Evolutionary conservation across 2,113 vertebrate genomes (phyloP), one percentile per base, ranked within the genome.

Genomic region (Entomyzon cyanotis): DNA sequence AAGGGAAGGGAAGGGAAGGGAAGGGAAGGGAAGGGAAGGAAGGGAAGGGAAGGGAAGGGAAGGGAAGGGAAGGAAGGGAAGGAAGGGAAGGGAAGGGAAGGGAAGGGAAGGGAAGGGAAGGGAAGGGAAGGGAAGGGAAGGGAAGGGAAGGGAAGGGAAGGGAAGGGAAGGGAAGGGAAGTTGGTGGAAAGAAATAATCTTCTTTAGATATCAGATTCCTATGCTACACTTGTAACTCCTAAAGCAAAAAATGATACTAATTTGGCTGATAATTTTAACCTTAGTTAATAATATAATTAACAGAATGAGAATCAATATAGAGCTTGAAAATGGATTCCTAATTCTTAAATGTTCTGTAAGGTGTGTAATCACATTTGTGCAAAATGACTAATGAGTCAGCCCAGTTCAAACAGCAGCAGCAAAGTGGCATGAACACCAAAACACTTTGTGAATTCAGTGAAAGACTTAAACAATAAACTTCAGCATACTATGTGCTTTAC

Each of bases 401-500:
- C 8, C 20, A 22, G 20, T 28, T 41, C 42, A 83, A 89, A 77
- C 8, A 47, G 14, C 7, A 44, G 14, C 28, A 80, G 19, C 22
- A 52, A 76, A 33, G 8, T 30, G 24, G 1, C 35, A 31, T 20
- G 24, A 60, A 68, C 21, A 39, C 2, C 5, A 42, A 3, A 39
- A 49, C n/a, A 42, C 1, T 44, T 83, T 7, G 7, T 69, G 50
- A 91, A 81, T 64, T 81, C 55, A 41, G 2, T n/a, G 21, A 16
- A 81, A 81, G 24, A 39, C 4, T 46, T 69, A 49, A 91, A 56
- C 24, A 78, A n/a, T 12, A 20, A 63, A 12, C 11, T 62, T 65
- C 33, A 50, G 4, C 19, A 22, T 9, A 22, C 12, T 17, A 12
- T 0, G 0, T 73, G 10, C 21, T 53, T 73, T 90, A 73, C 19